Base-by-base conservation (phyloP, 2,113 vertebrate genomes). In the Pyxicephalus adspersus region DNA sequence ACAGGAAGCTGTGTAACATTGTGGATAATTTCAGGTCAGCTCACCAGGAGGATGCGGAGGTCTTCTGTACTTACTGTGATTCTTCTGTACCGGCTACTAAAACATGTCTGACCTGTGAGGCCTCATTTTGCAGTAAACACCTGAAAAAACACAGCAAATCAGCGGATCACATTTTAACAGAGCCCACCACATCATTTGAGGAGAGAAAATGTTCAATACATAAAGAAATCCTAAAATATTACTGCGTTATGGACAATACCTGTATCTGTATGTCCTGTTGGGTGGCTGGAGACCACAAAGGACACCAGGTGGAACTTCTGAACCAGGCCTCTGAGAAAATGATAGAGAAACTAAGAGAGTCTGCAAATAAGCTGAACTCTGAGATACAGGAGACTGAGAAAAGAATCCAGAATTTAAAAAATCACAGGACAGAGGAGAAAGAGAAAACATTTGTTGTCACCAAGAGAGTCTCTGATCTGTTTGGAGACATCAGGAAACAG, bases 231-330 rank as follows among this genome's bases (percentile, higher is more conserved):
- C 25, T 65, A 25, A 52, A 54, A n/a, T 77, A 77, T 52, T 65
- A 77, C 26, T 65, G 61, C 51, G 29, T n/a, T 20, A 20, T 54
- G 15, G 61, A 55, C 4, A 18, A 0, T 0, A 26, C 18, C 9
- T 51, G 25, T 65, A 31, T 77, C 61, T 77, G 75, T 65, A 28
- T n/a, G 61, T 77, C 75, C 61, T 77, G 75, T 26, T 77, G 75
- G 18, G 23, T 65, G 60, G 19, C 26, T 7, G 75, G 75, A 50
- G 75, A 77, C 3, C 61, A 77, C 61, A 28, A 26, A 50, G 61
- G 61, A 20, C 75, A 77, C 63, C 26, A 64, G 4, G 61, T 77
- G 75, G 61, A 77, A 25, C 25, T 65, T 19, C 50, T 77, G 45
- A 31, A 31, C 34, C 45, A 50, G 61, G 38, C 61, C 18, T 52